Evolutionary conservation across 2,797 vertebrate genomes (phyloP), one percentile per base, ranked within the genome.

Genomic region (Alosa sapidissima): DNA sequence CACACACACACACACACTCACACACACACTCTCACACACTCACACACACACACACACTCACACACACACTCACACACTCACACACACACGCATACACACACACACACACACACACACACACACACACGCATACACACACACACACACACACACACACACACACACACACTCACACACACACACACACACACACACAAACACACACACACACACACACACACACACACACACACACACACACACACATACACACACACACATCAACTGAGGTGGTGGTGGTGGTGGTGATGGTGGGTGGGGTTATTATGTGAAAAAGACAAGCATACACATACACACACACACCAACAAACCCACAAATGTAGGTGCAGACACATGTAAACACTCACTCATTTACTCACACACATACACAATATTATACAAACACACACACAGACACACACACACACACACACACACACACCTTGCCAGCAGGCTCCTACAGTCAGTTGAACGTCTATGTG

Each of bases 381-480:
- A 62, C 28, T 28, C 28, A 28, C 28, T 28, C 28, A 28, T 28
- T 28, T 5, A 24, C 58, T 6, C 21, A 3, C 58, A 62, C 58
- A 24, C 60, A 60, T n/a, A 60, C 55, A 60, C 16, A 60, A 60
- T 5, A 60, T n/a, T 5, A 60, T n/a, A 62, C 55, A 58, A 2
- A n/a, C 55, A 58, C 55, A 21, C 16, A 58, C 55, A 19, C 55
- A 58, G 60, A 62, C 62, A 68, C 62, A 68, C 62, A 81, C 68
- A 47, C 83, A 81, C 58, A 82, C 81, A 81, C 72, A 41, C 84
- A 82, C 51, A 51, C 28, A 49, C 7, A 10, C 9, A 54, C 98
- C 98, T 97, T 99, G 98, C 98, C 98, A 99, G 91, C 98, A 99
- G 85, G 98, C 98, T 0, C 98, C 98, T 0, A 99, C 97, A 0